Conservation (phyloP, 2,113 vertebrate species). For the Urocitellus parryii region DNA sequence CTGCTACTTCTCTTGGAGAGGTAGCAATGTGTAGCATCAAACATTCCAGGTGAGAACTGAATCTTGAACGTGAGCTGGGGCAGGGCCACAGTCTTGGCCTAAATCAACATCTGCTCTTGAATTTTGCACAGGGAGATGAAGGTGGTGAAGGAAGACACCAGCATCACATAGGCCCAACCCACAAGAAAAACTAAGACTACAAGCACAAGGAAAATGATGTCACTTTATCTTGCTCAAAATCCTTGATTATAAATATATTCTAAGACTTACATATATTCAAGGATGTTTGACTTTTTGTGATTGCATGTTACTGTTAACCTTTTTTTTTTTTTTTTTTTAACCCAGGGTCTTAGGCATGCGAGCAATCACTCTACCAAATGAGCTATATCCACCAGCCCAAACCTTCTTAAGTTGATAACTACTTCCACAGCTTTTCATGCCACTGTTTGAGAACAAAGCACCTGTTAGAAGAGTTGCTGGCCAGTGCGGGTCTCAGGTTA, state of each 20-base stretch:
- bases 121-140: slow-evolving; percentile 74
- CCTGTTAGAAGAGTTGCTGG: background rate
- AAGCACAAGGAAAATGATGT: slow-evolving; percentile 61
- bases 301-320: background rate
- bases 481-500: background rate
- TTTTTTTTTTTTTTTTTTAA: no score
- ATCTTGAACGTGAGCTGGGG: slow-evolving; percentile 74
- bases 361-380: no score
- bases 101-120: slow-evolving; percentile 81
- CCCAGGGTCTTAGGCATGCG: no score
- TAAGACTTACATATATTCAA: background rate
- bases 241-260: background rate
- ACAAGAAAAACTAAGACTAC: slow-evolving; percentile 51
- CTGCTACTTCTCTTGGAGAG: slow-evolving; percentile 71
- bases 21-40: slow-evolving; percentile 74
- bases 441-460: background rate
- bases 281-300: background rate
- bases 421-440: background rate
- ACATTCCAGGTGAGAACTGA: slow-evolving; percentile 67
- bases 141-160: slow-evolving; percentile 74
- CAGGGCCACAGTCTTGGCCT: slow-evolving; percentile 64
- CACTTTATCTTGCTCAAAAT: background rate
- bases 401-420: background rate
- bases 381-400: no score
- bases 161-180: slow-evolving; percentile 60